Evolutionary conservation across 1,140 invertebrate genomes (phyloP), one percentile per base, ranked within the genome.

Genomic region (Aphis gossypii): DNA sequence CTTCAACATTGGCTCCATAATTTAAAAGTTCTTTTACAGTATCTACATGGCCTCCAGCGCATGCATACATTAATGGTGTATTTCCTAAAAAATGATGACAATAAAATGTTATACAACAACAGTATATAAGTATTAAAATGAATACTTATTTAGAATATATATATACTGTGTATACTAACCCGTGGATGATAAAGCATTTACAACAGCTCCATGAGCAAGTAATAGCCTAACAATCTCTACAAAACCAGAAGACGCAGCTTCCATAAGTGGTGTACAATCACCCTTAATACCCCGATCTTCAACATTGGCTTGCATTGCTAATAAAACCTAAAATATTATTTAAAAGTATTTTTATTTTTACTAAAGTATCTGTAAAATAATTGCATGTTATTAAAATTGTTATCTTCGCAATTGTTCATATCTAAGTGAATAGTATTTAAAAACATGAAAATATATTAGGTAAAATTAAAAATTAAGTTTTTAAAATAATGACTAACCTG

Each of bases 1-100:
- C 98, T 96, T 99, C 99, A 21, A 99, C 98, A 95, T 99, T 98
- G 93, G 99, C 99, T 93, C 98, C 98, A 95, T 97, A 97, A 94
- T 98, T 97, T 51, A 99, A 96, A 88, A 99, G 96, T 91, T 98
- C 97, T 95, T 97, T 96, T 20, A 99, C 99, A 94, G 99, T 98
- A 94, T 98, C 97, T 95, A 97, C 97, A 96, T 99, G 98, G 8
- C 99, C 99, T 95, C 98, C 98, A 94, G 98, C 98, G 95, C 99
- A 99, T 83, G 98, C 99, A 96, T 99, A 99, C 98, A 99, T 99
- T 68, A 99, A 96, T 86, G 99, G 98, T 88, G 99, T 99, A 95
- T 99, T 99, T 93, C 98, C 97, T 97, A 94, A 93, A 68, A 91
- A 94, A 82, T 44, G 38, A 41, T 41, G 38, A 41, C 38, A 41